These are phyloP conservation scores for Oryzias woworae DNA, from an alignment of 2,113 vertebrate genomes.

Conservation along the genomic window DNA sequence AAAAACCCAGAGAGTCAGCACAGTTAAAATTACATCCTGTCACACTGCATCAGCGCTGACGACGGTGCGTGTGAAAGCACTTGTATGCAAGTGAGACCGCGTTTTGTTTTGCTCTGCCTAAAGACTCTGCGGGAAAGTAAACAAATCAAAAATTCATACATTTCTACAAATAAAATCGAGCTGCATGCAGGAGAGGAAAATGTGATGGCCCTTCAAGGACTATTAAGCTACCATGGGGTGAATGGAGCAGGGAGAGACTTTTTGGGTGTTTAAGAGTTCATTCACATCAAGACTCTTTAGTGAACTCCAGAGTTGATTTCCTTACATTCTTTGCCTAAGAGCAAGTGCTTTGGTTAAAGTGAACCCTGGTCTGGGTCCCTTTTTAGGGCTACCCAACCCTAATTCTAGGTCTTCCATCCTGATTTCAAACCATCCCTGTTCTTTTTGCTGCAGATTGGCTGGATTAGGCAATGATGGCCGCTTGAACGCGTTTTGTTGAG, in stretches of 20 bases:
- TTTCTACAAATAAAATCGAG: constrained; percentile 6
- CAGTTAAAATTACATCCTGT: constrained; percentile 71
- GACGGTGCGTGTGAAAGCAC: constrained; percentile 31
- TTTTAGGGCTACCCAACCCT: too few relatives aligned
- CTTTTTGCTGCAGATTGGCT: too few relatives aligned
- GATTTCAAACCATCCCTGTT: too few relatives aligned
- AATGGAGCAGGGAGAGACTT: constrained; percentile 2
- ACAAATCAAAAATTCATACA: constrained; percentile 34
- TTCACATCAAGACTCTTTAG: too few relatives aligned
- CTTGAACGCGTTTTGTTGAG: too few relatives aligned
- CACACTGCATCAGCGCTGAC: constrained; percentile 56
- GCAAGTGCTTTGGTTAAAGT: too few relatives aligned
- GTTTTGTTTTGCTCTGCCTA: constrained; percentile 44
- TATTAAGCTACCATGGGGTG: constrained; percentile 18
- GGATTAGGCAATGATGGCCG: too few relatives aligned
- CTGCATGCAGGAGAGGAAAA: neutral
- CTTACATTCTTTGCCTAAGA: too few relatives aligned
- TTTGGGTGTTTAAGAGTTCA: too few relatives aligned
- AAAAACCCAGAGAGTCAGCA: constrained; percentile 60
- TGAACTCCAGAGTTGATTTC: too few relatives aligned
- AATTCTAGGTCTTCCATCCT: too few relatives aligned
- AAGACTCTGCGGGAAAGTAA: constrained; percentile 49
- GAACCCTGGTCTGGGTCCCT: too few relatives aligned
- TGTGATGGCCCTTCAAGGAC: neutral
- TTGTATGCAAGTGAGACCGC: constrained; percentile 32